Conservation (phyloP, 2,888 invertebrate species). For the Polydrusus tereticollis region DNA sequence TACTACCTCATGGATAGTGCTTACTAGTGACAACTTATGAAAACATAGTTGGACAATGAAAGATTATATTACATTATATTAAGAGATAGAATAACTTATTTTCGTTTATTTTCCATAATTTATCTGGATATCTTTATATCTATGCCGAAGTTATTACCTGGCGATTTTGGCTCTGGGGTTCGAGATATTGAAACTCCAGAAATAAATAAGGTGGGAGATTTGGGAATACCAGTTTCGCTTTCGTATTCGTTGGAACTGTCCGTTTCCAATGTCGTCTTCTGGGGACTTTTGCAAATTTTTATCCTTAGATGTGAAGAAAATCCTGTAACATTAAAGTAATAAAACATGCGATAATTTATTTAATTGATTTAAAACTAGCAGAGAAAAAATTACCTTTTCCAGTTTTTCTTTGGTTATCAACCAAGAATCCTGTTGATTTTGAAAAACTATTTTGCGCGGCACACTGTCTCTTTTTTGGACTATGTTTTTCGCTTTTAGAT, state of each 20-base stretch:
- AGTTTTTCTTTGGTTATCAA: constrained; percentile 60
- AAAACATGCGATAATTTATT: not conserved
- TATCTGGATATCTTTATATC: not conserved
- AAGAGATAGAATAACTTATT: no score
- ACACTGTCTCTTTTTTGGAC: constrained; percentile 60
- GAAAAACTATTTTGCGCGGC: constrained; percentile 61
- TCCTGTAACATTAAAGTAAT: constrained; percentile 47
- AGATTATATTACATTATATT: no score
- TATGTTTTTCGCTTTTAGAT: constrained; percentile 60
- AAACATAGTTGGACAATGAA: no score
- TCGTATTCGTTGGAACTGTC: constrained; percentile 71
- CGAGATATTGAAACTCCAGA: constrained; percentile 72
- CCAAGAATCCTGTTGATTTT: constrained; percentile 64
- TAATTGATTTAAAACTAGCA: no score
- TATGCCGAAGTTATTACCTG: constrained; percentile 55
- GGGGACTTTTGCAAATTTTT: constrained; percentile 64
- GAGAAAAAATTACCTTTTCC: constrained; percentile 57
- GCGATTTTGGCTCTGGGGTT: constrained; percentile 69
- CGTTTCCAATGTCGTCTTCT: constrained; percentile 65
- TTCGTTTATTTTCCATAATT: no score
- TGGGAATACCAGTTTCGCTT: constrained; percentile 72
- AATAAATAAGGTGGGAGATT: constrained; percentile 72
- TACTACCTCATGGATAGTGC: no score
- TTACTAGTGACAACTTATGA: no score
- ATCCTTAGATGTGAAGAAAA: constrained; percentile 63